A percentile compares a stretch with the other conserved stretches of the same genome.
phyloP scores from a whole-genome alignment of 2,113 vertebrate species.

The Cyanistes caeruleus region DNA sequence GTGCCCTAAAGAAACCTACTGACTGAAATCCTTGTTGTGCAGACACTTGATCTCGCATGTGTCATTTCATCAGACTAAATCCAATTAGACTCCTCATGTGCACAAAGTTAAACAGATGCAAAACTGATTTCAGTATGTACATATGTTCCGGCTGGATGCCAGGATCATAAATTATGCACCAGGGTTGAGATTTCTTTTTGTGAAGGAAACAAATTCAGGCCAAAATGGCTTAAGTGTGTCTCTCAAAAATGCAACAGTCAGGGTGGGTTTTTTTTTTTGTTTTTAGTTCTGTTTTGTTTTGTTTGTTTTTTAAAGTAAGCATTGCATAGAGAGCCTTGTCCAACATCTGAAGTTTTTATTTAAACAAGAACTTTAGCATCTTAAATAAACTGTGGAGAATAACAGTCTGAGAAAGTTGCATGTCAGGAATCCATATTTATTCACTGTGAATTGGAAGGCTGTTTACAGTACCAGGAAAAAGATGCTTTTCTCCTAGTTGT shows the following conservation, averaged over 20 bases:
- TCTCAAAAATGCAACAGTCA: neutral
- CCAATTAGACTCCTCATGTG: conserved; percentile 46
- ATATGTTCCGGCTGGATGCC: conserved; percentile 50
- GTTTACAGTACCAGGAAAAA: neutral
- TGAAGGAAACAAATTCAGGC: conserved; percentile 22
- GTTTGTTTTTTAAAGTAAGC: neutral
- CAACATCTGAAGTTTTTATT: neutral
- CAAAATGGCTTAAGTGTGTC: neutral
- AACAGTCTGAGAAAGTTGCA: neutral
- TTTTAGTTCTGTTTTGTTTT: neutral
- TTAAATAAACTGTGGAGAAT: neutral
- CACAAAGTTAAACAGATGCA: conserved; percentile 54
- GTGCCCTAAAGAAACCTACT: neutral
- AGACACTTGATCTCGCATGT: neutral
- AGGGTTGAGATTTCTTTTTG: neutral
- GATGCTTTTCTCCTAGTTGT: neutral
- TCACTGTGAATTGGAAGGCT: neutral
- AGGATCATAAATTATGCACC: conserved; percentile 29
- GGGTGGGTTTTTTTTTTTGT: no score
- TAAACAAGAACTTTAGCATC: neutral
- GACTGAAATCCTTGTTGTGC: conserved; percentile 12
- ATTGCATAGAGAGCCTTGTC: neutral
- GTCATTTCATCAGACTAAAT: conserved; percentile 41
- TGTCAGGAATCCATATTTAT: neutral
- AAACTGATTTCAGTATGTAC: conserved; percentile 52